Conservation (phyloP, 2,113 vertebrate genomes). For the Sylvietta virens region DNA sequence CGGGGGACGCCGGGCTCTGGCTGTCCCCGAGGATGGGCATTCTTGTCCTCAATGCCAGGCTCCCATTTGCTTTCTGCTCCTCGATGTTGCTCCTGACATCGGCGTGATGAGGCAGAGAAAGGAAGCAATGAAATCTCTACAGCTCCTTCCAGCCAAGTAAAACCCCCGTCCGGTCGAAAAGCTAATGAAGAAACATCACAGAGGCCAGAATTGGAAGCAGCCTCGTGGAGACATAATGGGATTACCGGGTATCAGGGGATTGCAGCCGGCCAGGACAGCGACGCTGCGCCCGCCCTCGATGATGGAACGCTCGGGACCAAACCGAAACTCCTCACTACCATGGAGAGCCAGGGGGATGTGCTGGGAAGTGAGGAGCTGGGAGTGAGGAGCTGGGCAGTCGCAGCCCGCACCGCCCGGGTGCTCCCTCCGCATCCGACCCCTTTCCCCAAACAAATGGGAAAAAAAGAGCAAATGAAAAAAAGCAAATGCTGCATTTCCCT, state of each 20-base stretch:
- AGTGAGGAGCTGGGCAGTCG: not conserved
- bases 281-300: not conserved
- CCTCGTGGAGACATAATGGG: constrained; percentile 44
- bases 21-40: not conserved
- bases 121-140: not conserved
- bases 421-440: rapidly evolving
- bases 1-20: rapidly evolving
- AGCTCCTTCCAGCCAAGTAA: not conserved
- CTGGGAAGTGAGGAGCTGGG: rapidly evolving
- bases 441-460: not conserved
- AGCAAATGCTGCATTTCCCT: not conserved
- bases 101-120: not conserved
- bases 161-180: not conserved
- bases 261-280: not conserved
- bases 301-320: not conserved
- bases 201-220: constrained; percentile 43
- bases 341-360: rapidly evolving
- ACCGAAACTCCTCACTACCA: rapidly evolving
- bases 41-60: not conserved
- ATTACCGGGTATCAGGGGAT: constrained; percentile 27
- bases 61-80: not conserved
- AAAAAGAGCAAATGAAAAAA: no score
- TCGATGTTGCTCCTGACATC: not conserved
- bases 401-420: not conserved
- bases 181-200: constrained; percentile 52